phyloP scores from a whole-genome alignment of 2,888 invertebrate species.

The Sisyra nigra region DNA sequence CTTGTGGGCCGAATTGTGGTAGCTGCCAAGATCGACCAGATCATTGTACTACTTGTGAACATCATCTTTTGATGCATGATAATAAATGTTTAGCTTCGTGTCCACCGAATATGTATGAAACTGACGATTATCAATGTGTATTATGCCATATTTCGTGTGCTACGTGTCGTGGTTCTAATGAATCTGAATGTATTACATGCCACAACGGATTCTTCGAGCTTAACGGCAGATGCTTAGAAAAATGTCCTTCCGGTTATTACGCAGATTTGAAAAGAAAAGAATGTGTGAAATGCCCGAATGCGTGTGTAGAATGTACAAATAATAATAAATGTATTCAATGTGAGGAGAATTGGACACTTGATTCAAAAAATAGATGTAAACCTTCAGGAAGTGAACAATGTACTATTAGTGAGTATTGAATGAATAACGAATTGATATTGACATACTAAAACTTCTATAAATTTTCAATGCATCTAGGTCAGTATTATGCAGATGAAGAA shows the following conservation, averaged over 20 bases:
- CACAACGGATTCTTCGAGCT: conserved; percentile 52
- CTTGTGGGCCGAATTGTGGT: conserved; percentile 74
- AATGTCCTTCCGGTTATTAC: conserved; percentile 59
- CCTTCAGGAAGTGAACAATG: conserved; percentile 55
- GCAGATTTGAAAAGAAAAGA: conserved; percentile 64
- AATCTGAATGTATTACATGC: conserved; percentile 69
- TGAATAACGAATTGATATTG: not conserved
- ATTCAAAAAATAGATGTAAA: conserved; percentile 46
- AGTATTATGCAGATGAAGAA: conserved; percentile 52
- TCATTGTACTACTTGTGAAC: conserved; percentile 75
- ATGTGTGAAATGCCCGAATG: conserved; percentile 58
- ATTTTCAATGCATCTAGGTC: conserved; percentile 29
- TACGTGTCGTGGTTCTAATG: conserved; percentile 62
- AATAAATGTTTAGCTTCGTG: conserved; percentile 73
- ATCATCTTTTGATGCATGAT: conserved; percentile 68
- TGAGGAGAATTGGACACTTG: conserved; percentile 55
- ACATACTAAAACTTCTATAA: conserved; percentile 7
- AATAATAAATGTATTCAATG: conserved; percentile 59
- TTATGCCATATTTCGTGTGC: conserved; percentile 66
- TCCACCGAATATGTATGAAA: conserved; percentile 67
- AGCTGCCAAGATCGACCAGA: conserved; percentile 71
- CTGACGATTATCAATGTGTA: conserved; percentile 71
- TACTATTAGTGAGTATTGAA: conserved; percentile 35
- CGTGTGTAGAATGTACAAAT: conserved; percentile 59
- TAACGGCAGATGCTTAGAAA: conserved; percentile 52